phyloP scores from a whole-genome alignment of 2,888 invertebrate genomes.

The Drosophila macrothrix region DNA sequence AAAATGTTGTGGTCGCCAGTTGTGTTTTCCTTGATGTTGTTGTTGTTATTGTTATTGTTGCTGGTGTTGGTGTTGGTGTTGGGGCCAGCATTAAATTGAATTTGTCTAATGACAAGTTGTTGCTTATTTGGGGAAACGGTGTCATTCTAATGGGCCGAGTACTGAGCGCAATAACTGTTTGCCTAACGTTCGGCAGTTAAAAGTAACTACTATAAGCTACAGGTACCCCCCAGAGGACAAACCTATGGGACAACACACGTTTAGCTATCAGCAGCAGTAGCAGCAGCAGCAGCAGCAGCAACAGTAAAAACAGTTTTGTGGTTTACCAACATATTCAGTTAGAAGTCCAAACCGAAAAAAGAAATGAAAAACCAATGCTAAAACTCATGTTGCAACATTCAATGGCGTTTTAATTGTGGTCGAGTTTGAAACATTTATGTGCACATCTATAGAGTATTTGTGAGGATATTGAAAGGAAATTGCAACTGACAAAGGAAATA shows the following conservation, averaged over 20 bases:
- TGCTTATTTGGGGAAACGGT: slow-evolving; percentile 52
- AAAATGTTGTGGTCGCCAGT: slow-evolving; percentile 76
- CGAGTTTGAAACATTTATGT: slow-evolving; percentile 35
- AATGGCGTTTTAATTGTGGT: slow-evolving; percentile 72
- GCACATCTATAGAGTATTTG: slow-evolving; percentile 4
- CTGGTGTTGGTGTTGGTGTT: slow-evolving; percentile 38
- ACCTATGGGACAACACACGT: slow-evolving; percentile 8
- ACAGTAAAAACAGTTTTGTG: slow-evolving; percentile 36
- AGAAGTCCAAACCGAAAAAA: slow-evolving; percentile 1
- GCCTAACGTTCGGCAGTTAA: slow-evolving; percentile 74
- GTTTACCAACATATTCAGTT: slow-evolving; percentile 18
- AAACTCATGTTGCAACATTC: slow-evolving; percentile 51
- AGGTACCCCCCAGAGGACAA: slow-evolving; percentile 58
- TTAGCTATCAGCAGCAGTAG: slow-evolving; percentile 26
- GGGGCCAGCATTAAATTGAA: slow-evolving; percentile 72
- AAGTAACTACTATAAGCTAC: slow-evolving; percentile 75
- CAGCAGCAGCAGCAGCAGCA: slow-evolving; percentile 7
- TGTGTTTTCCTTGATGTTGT: slow-evolving; percentile 7
- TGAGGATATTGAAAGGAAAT: slow-evolving; percentile 27
- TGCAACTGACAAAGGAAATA: slow-evolving; percentile 12
- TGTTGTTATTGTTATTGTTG: slow-evolving; percentile 15
- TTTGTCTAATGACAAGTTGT: slow-evolving; percentile 81
- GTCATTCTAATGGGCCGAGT: slow-evolving; percentile 75
- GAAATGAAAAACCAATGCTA: slow-evolving; percentile 16
- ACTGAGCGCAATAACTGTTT: slow-evolving; percentile 76